Evolutionary conservation across 2,888 invertebrate genomes (phyloP).

Genomic region (Auanema sp.): DNA sequence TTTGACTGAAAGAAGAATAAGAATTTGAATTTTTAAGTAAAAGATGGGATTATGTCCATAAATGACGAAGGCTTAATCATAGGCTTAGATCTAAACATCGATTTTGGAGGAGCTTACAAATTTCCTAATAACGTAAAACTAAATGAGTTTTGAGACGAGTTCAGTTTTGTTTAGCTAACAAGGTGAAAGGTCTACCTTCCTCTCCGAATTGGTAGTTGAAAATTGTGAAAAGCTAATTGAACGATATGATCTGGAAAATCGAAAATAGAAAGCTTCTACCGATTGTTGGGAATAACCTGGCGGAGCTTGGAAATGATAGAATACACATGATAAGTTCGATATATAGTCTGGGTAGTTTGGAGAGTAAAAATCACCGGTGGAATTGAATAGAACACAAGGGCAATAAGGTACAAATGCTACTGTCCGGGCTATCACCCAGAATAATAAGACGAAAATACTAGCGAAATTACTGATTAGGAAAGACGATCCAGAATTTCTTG

Average conservation of each 20-base stretch:
- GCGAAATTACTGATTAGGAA: too few species aligned
- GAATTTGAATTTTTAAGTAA: background rate
- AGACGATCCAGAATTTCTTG: too few species aligned
- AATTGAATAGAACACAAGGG: slow-evolving; percentile 40
- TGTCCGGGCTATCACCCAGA: too few species aligned
- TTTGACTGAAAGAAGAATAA: background rate
- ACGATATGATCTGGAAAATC: slow-evolving; percentile 29
- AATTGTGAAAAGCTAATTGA: slow-evolving; percentile 32
- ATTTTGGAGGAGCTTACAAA: background rate
- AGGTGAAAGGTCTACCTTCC: slow-evolving; percentile 22
- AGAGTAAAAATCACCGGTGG: slow-evolving; percentile 38
- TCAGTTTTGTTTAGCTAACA: background rate
- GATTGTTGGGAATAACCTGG: slow-evolving; percentile 11
- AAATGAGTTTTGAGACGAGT: too few species aligned
- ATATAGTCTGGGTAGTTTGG: slow-evolving; percentile 37
- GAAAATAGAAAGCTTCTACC: too few species aligned
- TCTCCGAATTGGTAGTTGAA: slow-evolving; percentile 30
- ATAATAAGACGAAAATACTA: too few species aligned
- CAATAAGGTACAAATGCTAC: slow-evolving; percentile 12
- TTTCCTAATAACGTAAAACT: too few species aligned
- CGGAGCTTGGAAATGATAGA: slow-evolving; percentile 41
- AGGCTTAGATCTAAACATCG: slow-evolving; percentile 1
- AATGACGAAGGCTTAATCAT: too few species aligned
- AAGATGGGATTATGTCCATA: too few species aligned
- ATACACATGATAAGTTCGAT: slow-evolving; percentile 27